phyloP scores from a whole-genome alignment of 2,797 vertebrate species.

The Diceros bicornis region DNA sequence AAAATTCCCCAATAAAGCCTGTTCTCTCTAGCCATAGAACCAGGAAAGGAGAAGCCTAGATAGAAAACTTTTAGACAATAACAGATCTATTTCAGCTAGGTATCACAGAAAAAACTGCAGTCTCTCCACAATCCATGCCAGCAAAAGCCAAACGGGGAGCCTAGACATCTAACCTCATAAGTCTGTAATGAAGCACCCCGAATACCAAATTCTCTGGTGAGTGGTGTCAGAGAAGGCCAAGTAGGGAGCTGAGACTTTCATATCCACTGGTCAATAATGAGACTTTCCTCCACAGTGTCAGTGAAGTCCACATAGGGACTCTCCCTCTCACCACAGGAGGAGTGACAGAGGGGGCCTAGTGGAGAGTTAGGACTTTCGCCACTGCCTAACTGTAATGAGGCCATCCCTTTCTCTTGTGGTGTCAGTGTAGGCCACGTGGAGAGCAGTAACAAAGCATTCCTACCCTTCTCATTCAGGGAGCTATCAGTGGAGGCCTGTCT shows the following conservation, averaged over 20 bases:
- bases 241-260: neutral
- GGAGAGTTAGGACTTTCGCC: neutral
- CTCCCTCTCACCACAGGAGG: neutral
- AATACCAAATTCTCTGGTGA: neutral
- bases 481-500: neutral
- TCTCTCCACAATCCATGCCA: neutral
- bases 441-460: neutral
- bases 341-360: neutral
- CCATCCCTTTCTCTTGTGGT: neutral
- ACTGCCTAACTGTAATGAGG: neutral
- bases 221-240: neutral
- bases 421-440: neutral
- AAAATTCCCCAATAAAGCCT: neutral
- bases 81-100: neutral
- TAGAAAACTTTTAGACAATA: neutral
- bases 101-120: neutral
- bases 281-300: neutral
- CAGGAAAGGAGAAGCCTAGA: neutral
- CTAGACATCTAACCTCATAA: neutral
- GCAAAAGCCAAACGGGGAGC: neutral
- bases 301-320: rapidly evolving
- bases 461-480: neutral
- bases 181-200: neutral
- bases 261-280: neutral
- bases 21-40: neutral